Evolutionary conservation across 2,888 invertebrate genomes (phyloP).

Genomic region (Cecidostiba fungosa): DNA sequence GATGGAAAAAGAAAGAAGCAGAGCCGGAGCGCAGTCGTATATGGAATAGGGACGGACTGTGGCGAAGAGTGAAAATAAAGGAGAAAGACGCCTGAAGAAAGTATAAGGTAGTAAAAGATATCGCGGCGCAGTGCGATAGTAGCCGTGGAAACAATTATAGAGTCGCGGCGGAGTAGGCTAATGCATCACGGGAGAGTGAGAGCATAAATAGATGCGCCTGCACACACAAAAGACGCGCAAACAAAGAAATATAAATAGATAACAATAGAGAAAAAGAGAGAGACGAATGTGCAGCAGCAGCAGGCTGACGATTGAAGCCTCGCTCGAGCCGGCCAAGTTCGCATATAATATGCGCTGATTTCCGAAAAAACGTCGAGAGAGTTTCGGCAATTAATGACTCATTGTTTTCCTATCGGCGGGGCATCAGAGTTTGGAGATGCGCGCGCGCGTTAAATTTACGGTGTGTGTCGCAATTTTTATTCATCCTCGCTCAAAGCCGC

Average conservation of each 20-base stretch:
- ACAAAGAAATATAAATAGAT: slow-evolving; percentile 37
- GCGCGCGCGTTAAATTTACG: too few relatives aligned
- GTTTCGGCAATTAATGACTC: background rate
- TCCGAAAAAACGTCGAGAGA: background rate
- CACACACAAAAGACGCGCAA: slow-evolving; percentile 27
- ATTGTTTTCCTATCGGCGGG: too few relatives aligned
- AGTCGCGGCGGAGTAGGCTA: background rate
- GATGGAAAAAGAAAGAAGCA: slow-evolving; percentile 21
- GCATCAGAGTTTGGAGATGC: background rate
- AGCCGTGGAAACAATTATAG: background rate
- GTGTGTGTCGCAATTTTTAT: background rate
- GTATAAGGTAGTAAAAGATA: background rate
- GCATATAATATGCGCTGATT: background rate
- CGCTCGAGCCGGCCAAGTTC: background rate
- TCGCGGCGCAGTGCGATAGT: background rate
- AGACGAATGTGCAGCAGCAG: slow-evolving; percentile 3
- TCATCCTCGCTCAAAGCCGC: background rate
- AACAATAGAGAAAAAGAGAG: background rate
- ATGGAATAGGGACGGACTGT: slow-evolving; percentile 23
- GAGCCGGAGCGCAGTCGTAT: background rate
- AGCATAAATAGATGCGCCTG: background rate
- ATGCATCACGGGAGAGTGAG: background rate
- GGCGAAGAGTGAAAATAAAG: background rate
- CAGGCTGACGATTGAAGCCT: background rate
- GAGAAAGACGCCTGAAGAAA: background rate